phyloP scores from a whole-genome alignment of 1,140 invertebrate species.

The Cyrtorhinus lividipennis region DNA sequence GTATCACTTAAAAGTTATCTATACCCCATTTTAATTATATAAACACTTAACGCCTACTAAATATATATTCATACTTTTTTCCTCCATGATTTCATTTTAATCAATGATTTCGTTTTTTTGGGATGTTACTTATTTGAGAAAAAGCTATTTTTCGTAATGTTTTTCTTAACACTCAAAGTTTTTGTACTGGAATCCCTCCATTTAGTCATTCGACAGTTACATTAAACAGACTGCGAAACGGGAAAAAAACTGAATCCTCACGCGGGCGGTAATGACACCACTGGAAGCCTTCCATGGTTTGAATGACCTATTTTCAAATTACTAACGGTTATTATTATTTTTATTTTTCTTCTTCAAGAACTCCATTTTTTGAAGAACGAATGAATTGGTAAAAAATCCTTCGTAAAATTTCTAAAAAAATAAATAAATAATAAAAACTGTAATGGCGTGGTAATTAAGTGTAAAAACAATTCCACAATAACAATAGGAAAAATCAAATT shows the following conservation, averaged over 20 bases:
- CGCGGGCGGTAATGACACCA: too few species aligned
- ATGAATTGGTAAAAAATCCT: not conserved
- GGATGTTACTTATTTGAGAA: not conserved
- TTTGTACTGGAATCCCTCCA: too few species aligned
- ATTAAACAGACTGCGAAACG: not conserved
- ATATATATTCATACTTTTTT: not conserved
- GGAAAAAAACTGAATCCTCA: not conserved
- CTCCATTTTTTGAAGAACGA: not conserved
- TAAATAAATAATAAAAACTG: too few species aligned
- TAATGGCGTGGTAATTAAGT: too few species aligned
- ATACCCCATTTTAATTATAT: not conserved
- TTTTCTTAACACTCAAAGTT: not conserved
- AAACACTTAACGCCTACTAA: not conserved
- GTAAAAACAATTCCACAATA: too few species aligned
- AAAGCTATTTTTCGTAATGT: not conserved
- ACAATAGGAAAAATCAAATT: not conserved
- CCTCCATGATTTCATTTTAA: not conserved
- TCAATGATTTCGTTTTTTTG: not conserved
- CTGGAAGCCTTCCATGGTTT: too few species aligned
- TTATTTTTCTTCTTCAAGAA: not conserved
- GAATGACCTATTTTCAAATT: too few species aligned
- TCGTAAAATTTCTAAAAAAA: too few species aligned
- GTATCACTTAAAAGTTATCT: not conserved
- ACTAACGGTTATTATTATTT: not conserved
- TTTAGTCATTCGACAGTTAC: too few species aligned